These are phyloP conservation scores for Pelochelys cantorii DNA, from an alignment of 2,797 vertebrate species.

Conservation along the genomic window DNA sequence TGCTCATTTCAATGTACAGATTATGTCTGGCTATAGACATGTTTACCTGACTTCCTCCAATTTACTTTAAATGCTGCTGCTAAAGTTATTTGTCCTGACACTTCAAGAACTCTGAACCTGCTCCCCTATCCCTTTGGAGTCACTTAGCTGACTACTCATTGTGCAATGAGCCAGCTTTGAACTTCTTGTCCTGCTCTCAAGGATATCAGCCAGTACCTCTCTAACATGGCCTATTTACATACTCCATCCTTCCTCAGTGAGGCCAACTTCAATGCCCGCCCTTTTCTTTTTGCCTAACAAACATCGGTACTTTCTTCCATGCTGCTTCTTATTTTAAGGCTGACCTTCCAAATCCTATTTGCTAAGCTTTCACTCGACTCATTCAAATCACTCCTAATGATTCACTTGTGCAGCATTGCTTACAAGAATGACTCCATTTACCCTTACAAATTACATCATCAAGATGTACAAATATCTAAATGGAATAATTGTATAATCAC, in stretches of 20 bases:
- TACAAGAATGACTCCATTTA: neutral
- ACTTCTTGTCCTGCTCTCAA: neutral
- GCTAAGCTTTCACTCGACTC: neutral
- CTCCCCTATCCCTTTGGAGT: neutral
- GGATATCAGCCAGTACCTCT: neutral
- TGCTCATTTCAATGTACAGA: neutral
- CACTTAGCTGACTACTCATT: neutral
- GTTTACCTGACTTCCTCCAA: neutral
- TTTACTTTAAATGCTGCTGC: neutral
- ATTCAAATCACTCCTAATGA: neutral
- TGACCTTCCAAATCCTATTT: neutral
- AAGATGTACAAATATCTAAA: neutral
- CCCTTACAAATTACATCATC: neutral
- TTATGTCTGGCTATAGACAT: neutral
- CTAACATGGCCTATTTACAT: neutral
- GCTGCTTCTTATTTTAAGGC: neutral
- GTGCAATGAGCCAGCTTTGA: neutral
- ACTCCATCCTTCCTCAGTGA: neutral
- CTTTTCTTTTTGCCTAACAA: neutral
- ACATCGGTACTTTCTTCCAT: neutral
- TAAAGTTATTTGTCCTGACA: neutral
- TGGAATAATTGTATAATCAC: neutral
- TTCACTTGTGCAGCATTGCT: neutral
- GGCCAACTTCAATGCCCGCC: neutral
- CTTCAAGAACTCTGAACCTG: accelerated